phyloP scores from a whole-genome alignment of 2,113 vertebrate genomes.

The Heterocephalus glaber region DNA sequence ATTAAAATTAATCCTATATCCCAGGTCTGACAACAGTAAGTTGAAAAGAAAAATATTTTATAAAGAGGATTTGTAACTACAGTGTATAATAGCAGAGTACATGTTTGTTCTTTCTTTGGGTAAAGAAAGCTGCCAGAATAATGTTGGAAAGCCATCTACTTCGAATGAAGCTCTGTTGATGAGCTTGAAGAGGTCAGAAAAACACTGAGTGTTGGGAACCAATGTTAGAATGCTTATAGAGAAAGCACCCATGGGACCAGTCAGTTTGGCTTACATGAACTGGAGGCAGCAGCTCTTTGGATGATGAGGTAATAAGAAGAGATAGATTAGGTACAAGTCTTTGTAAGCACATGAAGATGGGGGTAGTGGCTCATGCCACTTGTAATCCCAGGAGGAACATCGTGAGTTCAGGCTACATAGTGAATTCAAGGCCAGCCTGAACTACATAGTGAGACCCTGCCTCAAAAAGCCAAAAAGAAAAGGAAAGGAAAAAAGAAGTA shows the following conservation, averaged over 20 bases:
- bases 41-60: conserved; percentile 25
- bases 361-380: background rate
- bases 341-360: background rate
- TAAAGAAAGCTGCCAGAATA: background rate
- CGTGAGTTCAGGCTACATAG: background rate
- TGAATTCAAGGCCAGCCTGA: background rate
- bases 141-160: background rate
- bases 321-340: background rate
- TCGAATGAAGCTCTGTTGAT: background rate
- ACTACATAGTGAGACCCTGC: background rate
- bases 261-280: background rate
- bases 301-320: background rate
- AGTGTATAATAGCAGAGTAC: background rate
- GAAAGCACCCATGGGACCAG: background rate
- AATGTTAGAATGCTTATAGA: background rate
- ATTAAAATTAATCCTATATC: background rate
- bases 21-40: background rate
- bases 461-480: background rate
- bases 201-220: background rate
- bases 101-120: background rate
- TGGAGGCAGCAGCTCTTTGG: background rate
- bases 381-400: background rate
- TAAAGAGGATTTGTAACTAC: background rate
- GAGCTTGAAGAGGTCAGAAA: background rate
- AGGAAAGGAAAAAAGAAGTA: background rate